Conservation (phyloP, 2,113 vertebrate species). For the Phyllostomus discolor region DNA sequence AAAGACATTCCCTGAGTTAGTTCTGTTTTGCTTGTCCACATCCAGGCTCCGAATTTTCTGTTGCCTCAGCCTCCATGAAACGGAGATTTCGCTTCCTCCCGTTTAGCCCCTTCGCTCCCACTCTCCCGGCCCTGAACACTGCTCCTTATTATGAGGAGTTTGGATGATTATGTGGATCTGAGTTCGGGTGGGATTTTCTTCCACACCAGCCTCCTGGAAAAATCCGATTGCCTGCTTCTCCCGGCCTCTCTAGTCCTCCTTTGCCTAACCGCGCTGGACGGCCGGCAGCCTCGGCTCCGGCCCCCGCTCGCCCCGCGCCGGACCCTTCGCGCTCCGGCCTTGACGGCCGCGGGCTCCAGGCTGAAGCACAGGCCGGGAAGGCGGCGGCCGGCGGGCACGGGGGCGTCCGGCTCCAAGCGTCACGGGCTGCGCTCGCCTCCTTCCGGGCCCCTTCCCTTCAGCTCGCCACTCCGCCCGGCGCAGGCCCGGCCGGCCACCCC, state of each 20-base stretch:
- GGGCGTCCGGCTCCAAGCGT: slow-evolving; percentile 52
- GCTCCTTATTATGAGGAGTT: not conserved
- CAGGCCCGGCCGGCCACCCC: slow-evolving; percentile 51
- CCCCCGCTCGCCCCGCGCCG: not conserved
- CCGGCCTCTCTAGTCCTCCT: slow-evolving; percentile 35
- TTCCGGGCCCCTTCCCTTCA: slow-evolving; percentile 62
- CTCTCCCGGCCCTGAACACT: not conserved
- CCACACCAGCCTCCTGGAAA: not conserved
- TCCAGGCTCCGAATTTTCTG: slow-evolving; percentile 51
- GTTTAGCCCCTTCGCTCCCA: not conserved
- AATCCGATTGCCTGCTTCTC: not conserved
- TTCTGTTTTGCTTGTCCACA: slow-evolving; percentile 21
- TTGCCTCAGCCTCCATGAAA: slow-evolving; percentile 61
- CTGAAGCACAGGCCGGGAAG: not conserved
- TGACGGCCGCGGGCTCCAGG: not conserved
- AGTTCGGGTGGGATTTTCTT: slow-evolving; percentile 21
- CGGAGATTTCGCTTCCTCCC: slow-evolving; percentile 9
- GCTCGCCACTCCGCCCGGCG: slow-evolving; percentile 46
- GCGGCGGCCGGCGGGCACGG: slow-evolving; percentile 20
- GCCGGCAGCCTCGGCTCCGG: slow-evolving; percentile 22
- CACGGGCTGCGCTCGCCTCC: slow-evolving; percentile 49
- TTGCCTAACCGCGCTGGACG: not conserved
- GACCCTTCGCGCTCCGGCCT: not conserved
- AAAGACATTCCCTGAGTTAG: slow-evolving; percentile 45
- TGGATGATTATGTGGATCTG: not conserved